Evolutionary conservation across 2,113 vertebrate species (phyloP).

Genomic region (Taurulus bubalis): DNA sequence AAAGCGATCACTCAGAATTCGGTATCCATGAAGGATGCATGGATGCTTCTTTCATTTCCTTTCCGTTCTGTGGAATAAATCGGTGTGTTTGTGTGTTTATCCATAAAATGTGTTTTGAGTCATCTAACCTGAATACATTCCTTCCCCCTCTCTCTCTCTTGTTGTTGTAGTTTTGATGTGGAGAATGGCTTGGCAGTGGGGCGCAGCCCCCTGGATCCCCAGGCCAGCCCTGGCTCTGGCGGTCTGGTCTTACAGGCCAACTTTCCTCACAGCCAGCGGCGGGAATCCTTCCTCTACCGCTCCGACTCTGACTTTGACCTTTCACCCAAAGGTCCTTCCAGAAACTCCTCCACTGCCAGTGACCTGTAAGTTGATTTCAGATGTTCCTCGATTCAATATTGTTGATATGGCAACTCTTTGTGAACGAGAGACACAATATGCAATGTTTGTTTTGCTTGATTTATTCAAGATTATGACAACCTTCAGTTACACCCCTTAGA

Average conservation of each 20-base stretch:
- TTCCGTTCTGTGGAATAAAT: conserved; percentile 1
- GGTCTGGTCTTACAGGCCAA: conserved; percentile 86
- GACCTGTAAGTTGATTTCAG: conserved; percentile 88
- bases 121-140: not conserved
- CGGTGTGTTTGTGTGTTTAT: not conserved
- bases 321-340: conserved; percentile 90
- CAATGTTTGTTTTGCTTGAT: not conserved
- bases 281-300: conserved; percentile 95
- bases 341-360: conserved; percentile 90
- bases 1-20: not conserved
- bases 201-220: conserved; percentile 85
- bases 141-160: conserved; percentile 2
- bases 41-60: conserved; percentile 24
- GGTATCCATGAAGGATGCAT: not conserved
- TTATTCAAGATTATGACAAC: not conserved
- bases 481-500: not conserved
- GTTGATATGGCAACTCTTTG: not conserved
- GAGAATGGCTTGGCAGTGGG: conserved; percentile 89
- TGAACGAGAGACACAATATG: not conserved
- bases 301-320: conserved; percentile 94
- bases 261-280: conserved; percentile 88
- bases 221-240: conserved; percentile 83
- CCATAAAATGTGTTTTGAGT: conserved; percentile 6
- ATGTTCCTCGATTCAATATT: not conserved
- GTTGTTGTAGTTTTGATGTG: conserved; percentile 88